Conservation (phyloP, 2,888 invertebrate genomes). For the Apamea anceps region DNA sequence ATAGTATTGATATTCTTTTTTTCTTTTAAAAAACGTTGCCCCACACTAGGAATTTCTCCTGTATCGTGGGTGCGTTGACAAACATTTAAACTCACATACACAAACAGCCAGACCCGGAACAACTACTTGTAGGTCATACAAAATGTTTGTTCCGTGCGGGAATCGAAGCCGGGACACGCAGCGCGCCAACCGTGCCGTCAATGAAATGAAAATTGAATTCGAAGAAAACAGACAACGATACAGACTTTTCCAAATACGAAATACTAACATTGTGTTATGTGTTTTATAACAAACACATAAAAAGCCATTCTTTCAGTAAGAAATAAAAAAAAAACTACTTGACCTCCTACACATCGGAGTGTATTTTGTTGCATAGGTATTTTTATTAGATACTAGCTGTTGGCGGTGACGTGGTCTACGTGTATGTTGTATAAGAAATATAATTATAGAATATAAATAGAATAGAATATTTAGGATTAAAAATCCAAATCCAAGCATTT, state of each 20-base stretch:
- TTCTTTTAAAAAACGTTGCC: too few species aligned
- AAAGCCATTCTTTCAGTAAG: neutral
- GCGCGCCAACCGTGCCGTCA: too few species aligned
- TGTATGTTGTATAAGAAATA: neutral
- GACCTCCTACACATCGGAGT: neutral
- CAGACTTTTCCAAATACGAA: too few species aligned
- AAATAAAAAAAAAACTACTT: neutral
- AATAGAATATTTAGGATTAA: neutral
- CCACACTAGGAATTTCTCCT: too few species aligned
- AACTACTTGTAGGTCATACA: too few species aligned
- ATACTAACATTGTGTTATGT: neutral
- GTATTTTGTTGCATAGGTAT: neutral
- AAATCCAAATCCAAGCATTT: neutral
- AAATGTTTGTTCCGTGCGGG: too few species aligned
- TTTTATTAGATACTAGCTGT: neutral
- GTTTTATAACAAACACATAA: neutral
- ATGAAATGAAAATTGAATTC: neutral
- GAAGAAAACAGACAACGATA: too few species aligned
- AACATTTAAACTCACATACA: too few species aligned
- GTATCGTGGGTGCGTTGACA: too few species aligned
- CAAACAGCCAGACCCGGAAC: too few species aligned
- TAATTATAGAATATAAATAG: too few species aligned
- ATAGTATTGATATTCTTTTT: neutral
- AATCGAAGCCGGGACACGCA: too few species aligned
- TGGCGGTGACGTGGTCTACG: neutral